Evolutionary conservation across 1,140 invertebrate genomes (phyloP).

Genomic region (Theocolax elegans): DNA sequence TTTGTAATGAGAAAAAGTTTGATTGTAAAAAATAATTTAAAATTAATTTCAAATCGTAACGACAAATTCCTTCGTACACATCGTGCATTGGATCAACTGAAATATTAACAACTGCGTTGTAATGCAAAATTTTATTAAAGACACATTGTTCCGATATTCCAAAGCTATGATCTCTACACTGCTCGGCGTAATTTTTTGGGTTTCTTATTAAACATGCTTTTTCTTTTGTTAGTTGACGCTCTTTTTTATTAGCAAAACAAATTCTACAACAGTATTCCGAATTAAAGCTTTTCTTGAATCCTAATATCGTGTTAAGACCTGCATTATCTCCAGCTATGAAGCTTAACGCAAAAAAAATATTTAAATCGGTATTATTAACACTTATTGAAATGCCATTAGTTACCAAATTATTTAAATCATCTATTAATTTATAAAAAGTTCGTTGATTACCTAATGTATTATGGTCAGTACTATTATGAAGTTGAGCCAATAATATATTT

Average conservation of each 20-base stretch:
- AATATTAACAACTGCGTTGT: slow-evolving; percentile 57
- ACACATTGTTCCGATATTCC: slow-evolving; percentile 56
- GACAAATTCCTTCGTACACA: slow-evolving; percentile 59
- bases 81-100: slow-evolving; percentile 62
- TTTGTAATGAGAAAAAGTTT: background rate
- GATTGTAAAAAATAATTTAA: slow-evolving; percentile 23
- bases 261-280: slow-evolving; percentile 51
- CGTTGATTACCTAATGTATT: slow-evolving; percentile 26
- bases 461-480: slow-evolving; percentile 35
- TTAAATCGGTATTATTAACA: background rate
- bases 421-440: slow-evolving; percentile 28
- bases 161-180: slow-evolving; percentile 10
- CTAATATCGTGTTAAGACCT: slow-evolving; percentile 49
- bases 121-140: slow-evolving; percentile 52
- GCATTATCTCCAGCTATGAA: slow-evolving; percentile 53
- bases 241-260: slow-evolving; percentile 41
- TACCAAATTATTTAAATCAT: slow-evolving; percentile 29
- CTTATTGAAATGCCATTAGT: slow-evolving; percentile 28
- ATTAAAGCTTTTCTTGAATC: slow-evolving; percentile 51
- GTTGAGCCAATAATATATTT: slow-evolving; percentile 39
- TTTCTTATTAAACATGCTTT: background rate
- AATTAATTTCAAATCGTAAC: slow-evolving; percentile 54
- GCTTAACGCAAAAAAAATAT: slow-evolving; percentile 48
- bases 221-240: background rate
- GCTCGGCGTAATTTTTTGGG: background rate